Evolutionary conservation across 2,113 vertebrate genomes (phyloP), one percentile per base, ranked within the genome.

Genomic region (Cephalopholis sonnerati): DNA sequence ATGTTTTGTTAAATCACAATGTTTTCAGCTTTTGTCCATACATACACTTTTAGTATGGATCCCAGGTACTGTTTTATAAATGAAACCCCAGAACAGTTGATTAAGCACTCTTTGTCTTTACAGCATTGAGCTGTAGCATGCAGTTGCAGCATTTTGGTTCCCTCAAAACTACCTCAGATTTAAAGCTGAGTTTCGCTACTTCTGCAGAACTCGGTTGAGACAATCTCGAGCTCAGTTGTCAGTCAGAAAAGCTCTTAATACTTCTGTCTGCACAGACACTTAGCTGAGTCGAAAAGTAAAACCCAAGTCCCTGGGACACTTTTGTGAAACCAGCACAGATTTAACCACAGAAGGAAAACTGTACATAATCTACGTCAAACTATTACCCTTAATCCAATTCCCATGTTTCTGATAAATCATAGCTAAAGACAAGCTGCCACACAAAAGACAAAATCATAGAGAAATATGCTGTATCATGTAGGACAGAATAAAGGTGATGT

Each of bases 181-280:
- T 71, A 58, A 55, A 82, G 67, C 55, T 6, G 55, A 68, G 29
- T 78, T 81, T 78, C 12, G 58, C 39, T 29, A 8, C 70, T 54
- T 78, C 63, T 84, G 78, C 61, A 73, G 62, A 82, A 79, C 46
- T 46, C 66, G 78, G n/a, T 22, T 54, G 74, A 85, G 62, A 69
- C 66, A 58, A 48, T 48, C 57, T 58, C 79, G 71, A 83, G 79
- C 79, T 85, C 36, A 25, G 63, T 36, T 89, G 81, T 84, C 76
- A 83, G 32, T 67, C 68, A 62, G 68, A 11, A 84, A 84, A 81
- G 72, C 70, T 61, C 22, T 79, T 90, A 81, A 85, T 73, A 20
- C 73, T 69, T 83, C 55, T 74, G 82, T 88, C 77, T 83, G 71
- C 82, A 63, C 68, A 68, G 36, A 81, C 44, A 59, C 77, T 84